Evolutionary conservation across 2,113 vertebrate species (phyloP).

Genomic region (Poicephalus meyeri): DNA sequence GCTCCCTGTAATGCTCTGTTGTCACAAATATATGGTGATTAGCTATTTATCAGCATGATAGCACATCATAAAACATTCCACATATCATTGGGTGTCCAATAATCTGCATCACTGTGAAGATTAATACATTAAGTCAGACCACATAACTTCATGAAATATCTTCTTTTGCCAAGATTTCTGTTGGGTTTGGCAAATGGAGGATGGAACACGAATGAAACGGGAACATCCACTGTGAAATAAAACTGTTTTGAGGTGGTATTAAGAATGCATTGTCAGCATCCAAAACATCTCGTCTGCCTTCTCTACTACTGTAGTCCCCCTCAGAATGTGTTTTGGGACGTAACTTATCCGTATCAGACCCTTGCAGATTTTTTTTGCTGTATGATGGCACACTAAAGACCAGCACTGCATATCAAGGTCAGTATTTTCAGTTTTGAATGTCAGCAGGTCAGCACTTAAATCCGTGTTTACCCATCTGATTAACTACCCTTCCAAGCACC

Average conservation of each 20-base stretch:
- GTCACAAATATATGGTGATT: conserved; percentile 42
- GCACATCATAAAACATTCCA: conserved; percentile 38
- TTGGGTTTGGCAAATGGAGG: background rate
- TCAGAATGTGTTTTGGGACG: background rate
- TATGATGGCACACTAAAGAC: background rate
- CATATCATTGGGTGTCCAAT: conserved; percentile 9
- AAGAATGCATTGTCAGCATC: background rate
- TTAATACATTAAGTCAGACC: conserved; percentile 31
- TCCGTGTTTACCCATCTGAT: background rate
- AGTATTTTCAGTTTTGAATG: background rate
- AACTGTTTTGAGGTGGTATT: background rate
- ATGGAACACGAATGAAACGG: background rate
- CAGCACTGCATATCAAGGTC: background rate
- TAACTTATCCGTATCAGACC: background rate
- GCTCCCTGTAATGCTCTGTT: conserved; percentile 20
- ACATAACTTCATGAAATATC: conserved; percentile 8
- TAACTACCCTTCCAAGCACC: background rate
- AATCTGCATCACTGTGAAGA: conserved; percentile 14
- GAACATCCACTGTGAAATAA: background rate
- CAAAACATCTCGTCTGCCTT: background rate
- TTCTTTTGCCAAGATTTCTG: conserved; percentile 17
- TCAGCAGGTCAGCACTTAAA: background rate
- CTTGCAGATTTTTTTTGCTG: background rate
- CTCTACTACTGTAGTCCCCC: background rate
- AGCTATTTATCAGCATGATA: conserved; percentile 42